Evolutionary conservation across 1,140 invertebrate genomes (phyloP).

Genomic region (Drosophila rhopaloa): DNA sequence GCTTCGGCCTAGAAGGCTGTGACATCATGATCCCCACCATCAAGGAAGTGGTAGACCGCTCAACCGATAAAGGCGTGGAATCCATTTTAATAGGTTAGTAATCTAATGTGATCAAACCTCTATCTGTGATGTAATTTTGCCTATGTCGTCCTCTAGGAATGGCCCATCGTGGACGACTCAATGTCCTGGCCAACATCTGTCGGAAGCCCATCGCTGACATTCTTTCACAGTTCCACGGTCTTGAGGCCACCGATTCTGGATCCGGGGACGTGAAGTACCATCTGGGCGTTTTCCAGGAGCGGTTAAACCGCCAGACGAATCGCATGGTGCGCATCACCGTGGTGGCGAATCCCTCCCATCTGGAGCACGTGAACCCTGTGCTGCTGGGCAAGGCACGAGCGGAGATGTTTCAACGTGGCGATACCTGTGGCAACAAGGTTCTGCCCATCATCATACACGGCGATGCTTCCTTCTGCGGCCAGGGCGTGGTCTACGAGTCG

Average conservation of each 20-base stretch:
- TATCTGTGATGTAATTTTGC: not conserved
- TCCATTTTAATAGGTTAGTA: constrained; percentile 84
- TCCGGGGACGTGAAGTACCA: constrained; percentile 99
- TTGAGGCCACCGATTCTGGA: constrained; percentile 90
- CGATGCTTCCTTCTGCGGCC: constrained; percentile 95
- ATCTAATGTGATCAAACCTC: not conserved
- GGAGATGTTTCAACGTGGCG: constrained; percentile 93
- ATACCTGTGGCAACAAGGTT: constrained; percentile 90
- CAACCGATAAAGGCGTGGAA: constrained; percentile 91
- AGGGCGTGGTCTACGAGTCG: constrained; percentile 95
- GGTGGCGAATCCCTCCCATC: constrained; percentile 95
- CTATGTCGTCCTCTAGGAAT: constrained; percentile 90
- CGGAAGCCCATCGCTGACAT: constrained; percentile 94
- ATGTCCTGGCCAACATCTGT: constrained; percentile 96
- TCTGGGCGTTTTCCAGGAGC: constrained; percentile 93
- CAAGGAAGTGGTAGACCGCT: constrained; percentile 94
- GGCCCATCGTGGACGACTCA: constrained; percentile 96
- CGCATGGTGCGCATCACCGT: constrained; percentile 93
- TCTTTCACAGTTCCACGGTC: constrained; percentile 93
- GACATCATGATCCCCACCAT: constrained; percentile 95
- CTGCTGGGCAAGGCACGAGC: constrained; percentile 93
- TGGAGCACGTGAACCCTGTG: constrained; percentile 95
- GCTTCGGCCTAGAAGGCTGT: constrained; percentile 96
- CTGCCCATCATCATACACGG: constrained; percentile 93
- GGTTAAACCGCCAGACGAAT: constrained; percentile 91